phyloP scores from a whole-genome alignment of 2,888 invertebrate species.

The Drosophila anomalata region DNA sequence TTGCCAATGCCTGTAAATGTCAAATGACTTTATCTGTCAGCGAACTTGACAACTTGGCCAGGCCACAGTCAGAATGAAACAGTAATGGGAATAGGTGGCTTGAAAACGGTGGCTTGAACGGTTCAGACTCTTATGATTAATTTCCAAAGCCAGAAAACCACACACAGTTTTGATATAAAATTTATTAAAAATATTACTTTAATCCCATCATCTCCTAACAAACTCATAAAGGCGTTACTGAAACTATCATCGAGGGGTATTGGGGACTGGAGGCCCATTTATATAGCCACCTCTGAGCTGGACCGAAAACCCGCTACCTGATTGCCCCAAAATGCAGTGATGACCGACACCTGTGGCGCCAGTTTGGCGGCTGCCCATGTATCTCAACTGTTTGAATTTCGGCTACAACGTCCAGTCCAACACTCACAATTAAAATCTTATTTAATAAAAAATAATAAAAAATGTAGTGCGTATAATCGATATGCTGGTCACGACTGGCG shows the following conservation, averaged over 20 bases:
- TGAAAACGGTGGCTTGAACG: constrained; percentile 16
- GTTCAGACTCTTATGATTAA: constrained; percentile 57
- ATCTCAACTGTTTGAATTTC: constrained; percentile 25
- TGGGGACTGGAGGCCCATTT: constrained; percentile 11
- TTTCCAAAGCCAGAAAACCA: constrained; percentile 60
- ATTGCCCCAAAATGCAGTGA: constrained; percentile 49
- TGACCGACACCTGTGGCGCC: constrained; percentile 60
- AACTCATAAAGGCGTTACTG: constrained; percentile 59
- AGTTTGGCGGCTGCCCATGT: constrained; percentile 62
- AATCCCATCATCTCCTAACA: neutral
- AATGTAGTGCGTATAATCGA: constrained; percentile 49
- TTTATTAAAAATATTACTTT: neutral
- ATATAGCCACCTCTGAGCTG: no score
- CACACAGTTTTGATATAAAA: constrained; percentile 3
- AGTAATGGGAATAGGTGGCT: constrained; percentile 29
- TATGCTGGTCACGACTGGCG: constrained; percentile 51
- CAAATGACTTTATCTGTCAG: constrained; percentile 79
- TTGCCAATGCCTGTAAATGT: constrained; percentile 76
- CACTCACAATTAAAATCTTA: constrained; percentile 61
- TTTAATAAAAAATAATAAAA: constrained; percentile 45
- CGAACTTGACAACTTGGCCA: constrained; percentile 75
- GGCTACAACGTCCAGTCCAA: constrained; percentile 36
- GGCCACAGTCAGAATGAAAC: constrained; percentile 9
- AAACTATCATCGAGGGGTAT: constrained; percentile 55
- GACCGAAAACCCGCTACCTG: constrained; percentile 27